A percentile compares a stretch with the other conserved stretches of the same genome.
Evolutionary conservation across 2,113 vertebrate genomes (phyloP).

Genomic region (Dolichotis patagonum): DNA sequence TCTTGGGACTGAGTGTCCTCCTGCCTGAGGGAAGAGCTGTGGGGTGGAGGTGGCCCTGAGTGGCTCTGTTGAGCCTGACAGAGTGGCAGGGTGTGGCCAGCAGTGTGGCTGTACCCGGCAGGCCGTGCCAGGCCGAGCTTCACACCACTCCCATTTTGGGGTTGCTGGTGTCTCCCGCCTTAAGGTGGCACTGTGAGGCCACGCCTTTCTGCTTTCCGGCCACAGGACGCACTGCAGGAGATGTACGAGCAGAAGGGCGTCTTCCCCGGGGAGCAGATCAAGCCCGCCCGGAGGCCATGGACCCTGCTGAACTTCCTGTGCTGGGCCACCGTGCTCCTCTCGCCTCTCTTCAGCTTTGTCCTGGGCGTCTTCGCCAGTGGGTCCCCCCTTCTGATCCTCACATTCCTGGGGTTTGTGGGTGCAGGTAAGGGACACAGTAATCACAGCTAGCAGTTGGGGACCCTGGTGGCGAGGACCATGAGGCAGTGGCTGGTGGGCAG

Average conservation of each 20-base stretch:
- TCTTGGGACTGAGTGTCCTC: not conserved
- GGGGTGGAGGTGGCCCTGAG: not conserved
- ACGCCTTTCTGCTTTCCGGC: rapidly evolving
- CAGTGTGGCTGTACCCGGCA: not conserved
- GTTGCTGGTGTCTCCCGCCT: rapidly evolving
- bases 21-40: not conserved
- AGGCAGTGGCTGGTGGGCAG: not conserved
- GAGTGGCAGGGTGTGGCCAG: not conserved
- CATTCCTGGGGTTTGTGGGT: slow-evolving; percentile 95
- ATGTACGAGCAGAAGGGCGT: slow-evolving; percentile 92
- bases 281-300: slow-evolving; percentile 92
- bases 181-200: rapidly evolving
- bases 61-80: not conserved
- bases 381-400: slow-evolving; percentile 96
- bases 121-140: not conserved
- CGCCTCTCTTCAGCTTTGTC: slow-evolving; percentile 96
- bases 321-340: slow-evolving; percentile 97
- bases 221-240: slow-evolving; percentile 97
- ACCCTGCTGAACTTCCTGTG: slow-evolving; percentile 97
- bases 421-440: slow-evolving; percentile 87
- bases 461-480: not conserved
- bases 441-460: rapidly evolving
- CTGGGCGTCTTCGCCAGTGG: slow-evolving; percentile 95
- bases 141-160: no score
- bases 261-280: slow-evolving; percentile 93